Percentiles rank a stretch among this genome's conserved stretches.
phyloP scores from a whole-genome alignment of 2,888 invertebrate genomes.

The Rhagium mordax region DNA sequence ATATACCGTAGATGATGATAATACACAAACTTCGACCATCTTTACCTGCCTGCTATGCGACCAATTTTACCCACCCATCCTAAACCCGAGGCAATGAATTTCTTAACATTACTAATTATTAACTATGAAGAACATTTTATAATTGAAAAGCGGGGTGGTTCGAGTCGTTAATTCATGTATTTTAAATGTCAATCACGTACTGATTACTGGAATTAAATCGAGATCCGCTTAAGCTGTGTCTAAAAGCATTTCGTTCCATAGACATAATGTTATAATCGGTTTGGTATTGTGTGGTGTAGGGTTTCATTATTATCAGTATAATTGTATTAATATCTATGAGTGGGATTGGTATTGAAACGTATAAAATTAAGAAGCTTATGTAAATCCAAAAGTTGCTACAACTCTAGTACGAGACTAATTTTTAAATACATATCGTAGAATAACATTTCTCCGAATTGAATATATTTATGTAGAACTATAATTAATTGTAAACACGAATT shows the following conservation, averaged over 20 bases:
- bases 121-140: constrained; percentile 60
- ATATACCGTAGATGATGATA: background rate
- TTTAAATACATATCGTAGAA: background rate
- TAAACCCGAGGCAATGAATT: constrained; percentile 50
- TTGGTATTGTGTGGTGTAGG: background rate
- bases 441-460: background rate
- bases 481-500: too few relatives aligned
- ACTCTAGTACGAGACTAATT: constrained; percentile 11
- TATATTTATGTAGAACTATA: background rate
- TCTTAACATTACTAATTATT: constrained; percentile 57
- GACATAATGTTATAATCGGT: background rate
- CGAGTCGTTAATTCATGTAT: constrained; percentile 54
- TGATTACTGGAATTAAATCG: constrained; percentile 56
- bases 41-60: background rate
- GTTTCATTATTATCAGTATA: background rate
- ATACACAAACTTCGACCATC: background rate
- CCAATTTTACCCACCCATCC: constrained; percentile 34
- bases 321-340: background rate
- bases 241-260: background rate
- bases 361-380: background rate
- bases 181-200: constrained; percentile 57
- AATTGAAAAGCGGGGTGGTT: constrained; percentile 63
- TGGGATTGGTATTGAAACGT: background rate
- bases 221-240: constrained; percentile 20
- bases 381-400: background rate